phyloP scores from a whole-genome alignment of 2,797 vertebrate genomes.

The Pseudotriccus pelzelni region DNA sequence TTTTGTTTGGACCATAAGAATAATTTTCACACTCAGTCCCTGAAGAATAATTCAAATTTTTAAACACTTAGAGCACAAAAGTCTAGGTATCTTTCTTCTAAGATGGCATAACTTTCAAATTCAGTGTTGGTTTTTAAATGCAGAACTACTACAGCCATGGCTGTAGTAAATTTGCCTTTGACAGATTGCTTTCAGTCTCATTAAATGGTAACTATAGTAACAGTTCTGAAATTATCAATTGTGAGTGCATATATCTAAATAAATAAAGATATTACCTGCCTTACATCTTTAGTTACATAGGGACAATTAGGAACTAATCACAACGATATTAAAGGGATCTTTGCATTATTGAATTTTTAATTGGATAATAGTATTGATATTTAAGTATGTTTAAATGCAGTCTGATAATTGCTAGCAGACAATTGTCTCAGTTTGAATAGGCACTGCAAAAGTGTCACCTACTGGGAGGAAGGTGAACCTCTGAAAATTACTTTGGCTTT shows the following conservation, averaged over 20 bases:
- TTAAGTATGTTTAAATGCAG: neutral
- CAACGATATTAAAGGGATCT: neutral
- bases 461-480: neutral
- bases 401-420: neutral
- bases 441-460: neutral
- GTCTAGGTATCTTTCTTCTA: neutral
- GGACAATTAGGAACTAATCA: slow-evolving; percentile 8
- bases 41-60: neutral
- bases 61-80: neutral
- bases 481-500: neutral
- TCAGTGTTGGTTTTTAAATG: neutral
- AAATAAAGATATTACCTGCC: neutral
- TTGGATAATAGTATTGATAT: neutral
- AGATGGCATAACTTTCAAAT: neutral
- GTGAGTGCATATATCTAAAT: neutral
- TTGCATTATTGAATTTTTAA: neutral
- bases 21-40: neutral
- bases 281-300: slow-evolving; percentile 13
- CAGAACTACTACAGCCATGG: neutral
- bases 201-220: slow-evolving; percentile 3
- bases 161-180: neutral
- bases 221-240: neutral
- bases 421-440: neutral
- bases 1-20: neutral
- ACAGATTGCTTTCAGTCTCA: neutral